Evolutionary conservation across 2,888 invertebrate species (phyloP), one percentile per base, ranked within the genome.

Genomic region (Drosophila hamatofila): DNA sequence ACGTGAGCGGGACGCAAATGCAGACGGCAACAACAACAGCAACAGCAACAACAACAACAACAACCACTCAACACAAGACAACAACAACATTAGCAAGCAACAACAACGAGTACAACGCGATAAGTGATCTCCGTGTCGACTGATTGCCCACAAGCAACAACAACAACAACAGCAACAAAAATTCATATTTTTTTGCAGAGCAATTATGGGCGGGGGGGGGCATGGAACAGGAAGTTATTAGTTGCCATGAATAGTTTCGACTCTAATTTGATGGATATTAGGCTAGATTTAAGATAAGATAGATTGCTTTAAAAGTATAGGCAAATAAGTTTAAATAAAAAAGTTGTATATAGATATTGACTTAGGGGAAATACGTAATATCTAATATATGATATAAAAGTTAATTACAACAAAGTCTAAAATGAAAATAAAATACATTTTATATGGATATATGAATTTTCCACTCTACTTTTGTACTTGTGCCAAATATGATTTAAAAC

Each of bases 1-100:
- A 92, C 92, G 92, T 92, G 92, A 92, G 90, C 92, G 91, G 91
- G 78, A 81, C 88, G 71, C 86, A 65, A 81, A 83, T 74, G 80
- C 62, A 49, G 72, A 84, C 70, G 35, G 64, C 74, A 74, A 68
- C 73, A 84, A 73, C 74, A 76, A 62, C 63, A 70, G 23, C 70
- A 58, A 48, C 59, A 68, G 21, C 46, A 49, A 21, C 18, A 49
- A 33, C 49, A 48, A 12, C 27, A 48, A 21, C 18, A 37, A n/a
- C n/a, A n/a, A n/a, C n/a, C n/a, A n/a, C n/a, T n/a, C n/a, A n/a
- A n/a, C n/a, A n/a, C n/a, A n/a, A n/a, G n/a, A n/a, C n/a, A 30
- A 33, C 49, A 49, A 21, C 30, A 48, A 42, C 41, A 37, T 27
- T 30, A 73, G 54, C 76, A 60, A 73, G 54, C 76, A 60, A 70